Evolutionary conservation across 2,797 vertebrate species (phyloP), one percentile per base, ranked within the genome.

Genomic region (Coccyzus lansbergi): DNA sequence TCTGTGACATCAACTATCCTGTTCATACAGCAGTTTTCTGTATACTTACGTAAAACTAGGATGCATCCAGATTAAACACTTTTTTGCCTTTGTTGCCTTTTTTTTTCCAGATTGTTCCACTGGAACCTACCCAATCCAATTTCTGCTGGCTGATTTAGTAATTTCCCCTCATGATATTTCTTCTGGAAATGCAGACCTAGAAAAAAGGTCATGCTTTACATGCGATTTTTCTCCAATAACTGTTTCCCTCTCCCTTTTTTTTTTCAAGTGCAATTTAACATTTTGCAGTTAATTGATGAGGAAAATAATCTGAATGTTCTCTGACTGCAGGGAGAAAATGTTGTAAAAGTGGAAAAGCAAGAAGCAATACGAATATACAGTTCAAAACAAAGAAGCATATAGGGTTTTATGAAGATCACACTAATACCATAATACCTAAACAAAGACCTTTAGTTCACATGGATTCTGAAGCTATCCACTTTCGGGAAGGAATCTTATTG

Each of bases 51-150:
- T 84, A 86, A 95, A 79, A 42, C 90, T 88, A 83, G 93, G 69
- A 53, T 44, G 36, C 55, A 92, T 94, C 86, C 90, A 96, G 88
- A 91, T 88, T 62, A 90, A 96, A 86, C 62, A 89, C 40, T 53
- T 84, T 79, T 48, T 88, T 91, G 80, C 44, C 20, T 60, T 8
- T 63, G 28, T 33, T 88, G 63, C 21, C 12, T 83, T 82, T 82
- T 82, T 82, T 91, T 77, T 83, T 8, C 44, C 62, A 83, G 59
- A 88, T 75, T 92, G 15, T 76, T 88, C 67, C 34, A 76, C 19
- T 86, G 63, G 85, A 94, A 79, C 51, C 42, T 69, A 38, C 25
- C 70, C 93, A 92, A 59, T 59, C 31, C 58, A 90, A 24, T 82
- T 86, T 44, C 80, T 86, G 52, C 38, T 74, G 65, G 34, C 69